Base-by-base conservation (phyloP, 2,797 vertebrate species). In the Chaunax sp. region DNA sequence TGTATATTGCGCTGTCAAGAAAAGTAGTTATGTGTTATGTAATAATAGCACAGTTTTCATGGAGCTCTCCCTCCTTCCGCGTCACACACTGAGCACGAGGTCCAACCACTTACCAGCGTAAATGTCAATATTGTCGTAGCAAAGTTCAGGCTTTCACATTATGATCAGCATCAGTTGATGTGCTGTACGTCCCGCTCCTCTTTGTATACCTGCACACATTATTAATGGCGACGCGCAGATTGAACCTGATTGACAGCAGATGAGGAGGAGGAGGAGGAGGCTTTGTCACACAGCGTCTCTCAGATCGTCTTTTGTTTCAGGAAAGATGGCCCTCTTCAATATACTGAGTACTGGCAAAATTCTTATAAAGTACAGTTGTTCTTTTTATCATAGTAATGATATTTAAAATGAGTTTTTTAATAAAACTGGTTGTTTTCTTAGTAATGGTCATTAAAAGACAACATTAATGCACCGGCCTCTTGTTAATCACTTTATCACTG, bases 31-130 rank as follows among this genome's bases (percentile, higher is more conserved):
- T 77, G 16, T 47, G 6, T 76, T 69, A 56, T 78, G 66, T 81
- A 69, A 83, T 35, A 50, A 81, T 83, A 86, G 72, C 79, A 73
- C n/a, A n/a, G n/a, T n/a, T n/a, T n/a, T n/a, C n/a, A n/a, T n/a
- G n/a, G n/a, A n/a, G n/a, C n/a, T n/a, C n/a, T n/a, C n/a, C n/a
- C n/a, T n/a, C n/a, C n/a, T n/a, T n/a, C n/a, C n/a, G n/a, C n/a
- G n/a, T n/a, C n/a, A n/a, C n/a, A n/a, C n/a, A n/a, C 73, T 55
- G 47, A 41, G 65, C 64, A n/a, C 44, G 13, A 67, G 64, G 9
- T 38, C 10, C 44, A 23, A n/a, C 11, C 28, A 52, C 23, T 53
- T 70, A 66, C 74, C 71, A 30, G 35, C 16, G 55, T 63, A 72
- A 85, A 88, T 85, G 83, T 68, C 80, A 83, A 1, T 41, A 66